Conservation (phyloP, 2,888 invertebrate genomes). For the Drymonia ruficornis region DNA sequence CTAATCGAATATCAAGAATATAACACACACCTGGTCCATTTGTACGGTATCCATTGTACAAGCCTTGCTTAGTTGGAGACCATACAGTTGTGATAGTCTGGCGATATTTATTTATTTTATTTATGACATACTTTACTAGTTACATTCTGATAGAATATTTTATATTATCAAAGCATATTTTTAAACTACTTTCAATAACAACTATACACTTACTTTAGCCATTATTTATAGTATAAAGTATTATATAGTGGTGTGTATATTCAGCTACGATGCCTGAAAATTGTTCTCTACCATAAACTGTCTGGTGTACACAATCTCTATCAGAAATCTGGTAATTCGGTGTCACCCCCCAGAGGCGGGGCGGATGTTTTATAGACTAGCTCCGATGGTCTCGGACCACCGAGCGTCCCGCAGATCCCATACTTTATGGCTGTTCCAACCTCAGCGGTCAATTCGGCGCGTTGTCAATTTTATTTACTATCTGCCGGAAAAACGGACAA, state of each 20-base stretch:
- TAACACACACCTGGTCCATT: no score
- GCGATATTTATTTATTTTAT: no score
- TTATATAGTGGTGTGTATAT: no score
- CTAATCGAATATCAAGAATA: no score
- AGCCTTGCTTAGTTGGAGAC: no score
- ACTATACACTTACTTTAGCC: no score
- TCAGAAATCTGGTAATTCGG: constrained; percentile 60
- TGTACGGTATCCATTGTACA: no score
- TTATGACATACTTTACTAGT: neutral
- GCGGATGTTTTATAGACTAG: constrained; percentile 60
- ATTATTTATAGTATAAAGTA: no score
- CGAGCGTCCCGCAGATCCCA: constrained; percentile 51
- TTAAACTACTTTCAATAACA: no score
- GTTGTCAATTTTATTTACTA: constrained; percentile 47
- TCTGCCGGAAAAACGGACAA: constrained; percentile 29
- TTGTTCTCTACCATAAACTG: neutral
- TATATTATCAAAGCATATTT: neutral
- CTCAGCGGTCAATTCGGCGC: constrained; percentile 49
- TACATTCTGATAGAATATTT: neutral
- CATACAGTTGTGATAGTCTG: no score
- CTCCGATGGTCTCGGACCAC: constrained; percentile 55
- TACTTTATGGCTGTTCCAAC: constrained; percentile 51
- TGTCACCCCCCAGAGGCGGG: constrained; percentile 51
- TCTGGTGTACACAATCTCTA: constrained; percentile 47
- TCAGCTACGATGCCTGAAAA: neutral